phyloP scores from a whole-genome alignment of 2,797 vertebrate genomes.

The Acanthurus lineatus region DNA sequence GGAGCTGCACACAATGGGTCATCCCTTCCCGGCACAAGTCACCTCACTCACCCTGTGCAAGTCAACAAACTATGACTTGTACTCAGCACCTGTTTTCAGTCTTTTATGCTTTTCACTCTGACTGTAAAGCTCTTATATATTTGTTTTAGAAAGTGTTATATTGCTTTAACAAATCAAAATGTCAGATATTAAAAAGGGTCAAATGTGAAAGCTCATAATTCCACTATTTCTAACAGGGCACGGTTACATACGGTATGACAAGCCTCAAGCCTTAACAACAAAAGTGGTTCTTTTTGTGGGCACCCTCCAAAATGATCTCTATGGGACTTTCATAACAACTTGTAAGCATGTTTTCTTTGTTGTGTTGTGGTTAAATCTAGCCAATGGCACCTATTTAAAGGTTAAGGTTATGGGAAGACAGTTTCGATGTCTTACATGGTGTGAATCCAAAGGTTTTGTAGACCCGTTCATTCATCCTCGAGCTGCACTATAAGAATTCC shows the following conservation, averaged over 20 bases:
- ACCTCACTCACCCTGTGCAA: neutral
- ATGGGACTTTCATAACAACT: neutral
- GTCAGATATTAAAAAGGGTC: neutral
- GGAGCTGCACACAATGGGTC: slow-evolving; percentile 2
- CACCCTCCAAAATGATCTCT: neutral
- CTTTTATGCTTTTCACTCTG: neutral
- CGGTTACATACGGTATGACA: neutral
- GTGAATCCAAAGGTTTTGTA: slow-evolving; percentile 1
- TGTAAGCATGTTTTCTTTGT: too few relatives aligned
- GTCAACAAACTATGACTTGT: neutral
- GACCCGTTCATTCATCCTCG: neutral
- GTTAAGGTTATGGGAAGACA: neutral
- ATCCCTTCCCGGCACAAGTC: neutral
- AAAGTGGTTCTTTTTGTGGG: neutral
- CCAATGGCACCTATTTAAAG: neutral
- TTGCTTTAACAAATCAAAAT: neutral
- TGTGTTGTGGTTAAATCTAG: neutral
- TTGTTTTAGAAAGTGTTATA: neutral
- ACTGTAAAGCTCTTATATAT: neutral
- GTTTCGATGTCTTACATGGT: neutral
- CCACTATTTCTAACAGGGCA: neutral
- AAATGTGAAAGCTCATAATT: neutral
- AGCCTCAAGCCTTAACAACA: neutral
- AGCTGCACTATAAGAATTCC: slow-evolving; percentile 1
- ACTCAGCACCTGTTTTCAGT: neutral